phyloP scores from a whole-genome alignment of 2,113 vertebrate species.

The Hypomesus transpacificus region DNA sequence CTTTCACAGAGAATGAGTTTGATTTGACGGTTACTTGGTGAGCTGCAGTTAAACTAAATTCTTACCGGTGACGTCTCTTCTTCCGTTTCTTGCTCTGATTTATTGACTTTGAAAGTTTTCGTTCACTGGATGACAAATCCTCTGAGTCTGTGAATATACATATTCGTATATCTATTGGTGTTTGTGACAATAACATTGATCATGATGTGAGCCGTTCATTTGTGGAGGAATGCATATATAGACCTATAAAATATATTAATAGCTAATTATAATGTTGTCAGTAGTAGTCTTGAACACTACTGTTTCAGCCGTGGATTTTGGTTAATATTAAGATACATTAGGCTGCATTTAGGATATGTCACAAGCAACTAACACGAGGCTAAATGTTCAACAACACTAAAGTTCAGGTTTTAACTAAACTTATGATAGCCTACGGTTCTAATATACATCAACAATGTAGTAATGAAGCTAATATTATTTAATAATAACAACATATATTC shows the following conservation, averaged over 20 bases:
- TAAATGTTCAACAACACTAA: no score
- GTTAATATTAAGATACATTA: no score
- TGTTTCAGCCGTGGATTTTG: no score
- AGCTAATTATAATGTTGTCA: no score
- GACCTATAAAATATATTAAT: no score
- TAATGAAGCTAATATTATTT: background rate
- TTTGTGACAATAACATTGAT: background rate
- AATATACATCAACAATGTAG: no score
- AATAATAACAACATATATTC: background rate
- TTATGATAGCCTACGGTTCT: no score
- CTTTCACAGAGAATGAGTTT: background rate
- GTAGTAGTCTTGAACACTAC: no score
- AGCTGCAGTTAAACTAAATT: background rate
- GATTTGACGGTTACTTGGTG: background rate
- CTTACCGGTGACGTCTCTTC: slow-evolving; percentile 94
- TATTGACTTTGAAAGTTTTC: slow-evolving; percentile 88
- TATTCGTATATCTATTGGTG: background rate
- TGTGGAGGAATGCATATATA: background rate
- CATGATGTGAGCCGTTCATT: background rate
- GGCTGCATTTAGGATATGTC: no score
- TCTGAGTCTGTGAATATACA: slow-evolving; percentile 84
- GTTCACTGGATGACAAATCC: slow-evolving; percentile 92
- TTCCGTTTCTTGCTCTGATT: slow-evolving; percentile 97
- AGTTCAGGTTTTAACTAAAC: no score
- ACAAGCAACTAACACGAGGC: no score